Conservation (phyloP, 2,797 vertebrate species). For the Arnoldichthys spilopterus region DNA sequence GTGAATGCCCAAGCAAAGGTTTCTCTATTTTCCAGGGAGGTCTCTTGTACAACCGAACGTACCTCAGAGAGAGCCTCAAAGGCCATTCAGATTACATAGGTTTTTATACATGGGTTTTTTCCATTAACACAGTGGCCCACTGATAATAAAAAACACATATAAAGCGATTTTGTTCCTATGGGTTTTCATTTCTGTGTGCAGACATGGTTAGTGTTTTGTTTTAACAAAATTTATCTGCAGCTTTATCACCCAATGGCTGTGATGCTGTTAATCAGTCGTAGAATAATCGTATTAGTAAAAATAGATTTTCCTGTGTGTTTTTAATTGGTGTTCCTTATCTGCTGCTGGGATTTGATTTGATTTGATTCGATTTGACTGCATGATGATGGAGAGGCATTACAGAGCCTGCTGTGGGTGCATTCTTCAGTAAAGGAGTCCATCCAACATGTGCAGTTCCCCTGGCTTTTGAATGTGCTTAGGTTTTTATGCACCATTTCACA, state of each 20-base stretch:
- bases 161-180: conserved; percentile 56
- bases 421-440: neutral
- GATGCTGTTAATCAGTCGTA: conserved; percentile 41
- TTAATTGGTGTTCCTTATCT: conserved; percentile 49
- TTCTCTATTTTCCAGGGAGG: too few species aligned
- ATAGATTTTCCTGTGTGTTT: conserved; percentile 34
- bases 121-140: conserved; percentile 73
- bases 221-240: conserved; percentile 12
- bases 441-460: neutral
- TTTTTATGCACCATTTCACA: too few species aligned
- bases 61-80: too few species aligned
- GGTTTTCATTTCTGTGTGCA: conserved; percentile 41
- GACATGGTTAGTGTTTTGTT: neutral
- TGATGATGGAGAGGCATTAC: conserved; percentile 21
- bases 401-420: conserved; percentile 8
- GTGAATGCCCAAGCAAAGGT: too few species aligned
- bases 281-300: conserved; percentile 50
- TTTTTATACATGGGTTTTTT: too few species aligned
- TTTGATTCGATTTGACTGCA: conserved; percentile 32
- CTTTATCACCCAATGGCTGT: conserved; percentile 5
- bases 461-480: neutral
- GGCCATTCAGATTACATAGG: too few species aligned
- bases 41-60: too few species aligned
- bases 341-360: conserved; percentile 43
- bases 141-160: conserved; percentile 73